These are phyloP conservation scores for Lysandra coridon DNA, from an alignment of 2,888 invertebrate genomes.

Conservation along the genomic window DNA sequence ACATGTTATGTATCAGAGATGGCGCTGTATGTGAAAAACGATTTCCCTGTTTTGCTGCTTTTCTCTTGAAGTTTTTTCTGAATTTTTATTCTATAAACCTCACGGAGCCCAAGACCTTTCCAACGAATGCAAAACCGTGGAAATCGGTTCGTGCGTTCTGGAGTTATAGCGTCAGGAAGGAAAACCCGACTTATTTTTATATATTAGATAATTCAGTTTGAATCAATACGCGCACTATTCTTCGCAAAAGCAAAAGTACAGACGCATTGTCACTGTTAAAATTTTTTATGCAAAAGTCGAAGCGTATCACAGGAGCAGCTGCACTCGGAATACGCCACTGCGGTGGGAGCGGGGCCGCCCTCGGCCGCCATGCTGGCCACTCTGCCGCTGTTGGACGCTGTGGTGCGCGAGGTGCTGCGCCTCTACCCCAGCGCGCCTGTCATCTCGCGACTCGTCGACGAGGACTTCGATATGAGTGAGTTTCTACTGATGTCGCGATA, in stretches of 20 bases:
- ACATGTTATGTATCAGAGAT: no score
- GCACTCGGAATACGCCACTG: constrained; percentile 59
- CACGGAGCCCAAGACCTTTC: no score
- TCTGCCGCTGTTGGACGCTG: constrained; percentile 85
- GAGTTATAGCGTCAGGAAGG: no score
- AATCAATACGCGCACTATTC: background rate
- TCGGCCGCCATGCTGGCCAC: constrained; percentile 74
- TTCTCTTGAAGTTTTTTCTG: no score
- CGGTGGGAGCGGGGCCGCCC: constrained; percentile 65
- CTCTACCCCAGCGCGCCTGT: constrained; percentile 85
- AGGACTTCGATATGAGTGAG: constrained; percentile 75
- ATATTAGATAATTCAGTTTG: background rate
- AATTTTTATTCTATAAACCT: no score
- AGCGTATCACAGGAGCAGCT: constrained; percentile 56
- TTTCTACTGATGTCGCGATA: background rate
- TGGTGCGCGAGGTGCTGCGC: constrained; percentile 84
- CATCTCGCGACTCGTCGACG: constrained; percentile 79
- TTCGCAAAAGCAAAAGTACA: background rate
- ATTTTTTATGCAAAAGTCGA: background rate
- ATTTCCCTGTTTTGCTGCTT: no score
- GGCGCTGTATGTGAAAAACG: no score
- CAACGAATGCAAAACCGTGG: no score
- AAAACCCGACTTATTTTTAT: no score
- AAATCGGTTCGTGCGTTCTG: no score
- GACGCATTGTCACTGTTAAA: background rate